Conservation (phyloP, 2,888 invertebrate genomes). For the Fissipunctia ypsillon region DNA sequence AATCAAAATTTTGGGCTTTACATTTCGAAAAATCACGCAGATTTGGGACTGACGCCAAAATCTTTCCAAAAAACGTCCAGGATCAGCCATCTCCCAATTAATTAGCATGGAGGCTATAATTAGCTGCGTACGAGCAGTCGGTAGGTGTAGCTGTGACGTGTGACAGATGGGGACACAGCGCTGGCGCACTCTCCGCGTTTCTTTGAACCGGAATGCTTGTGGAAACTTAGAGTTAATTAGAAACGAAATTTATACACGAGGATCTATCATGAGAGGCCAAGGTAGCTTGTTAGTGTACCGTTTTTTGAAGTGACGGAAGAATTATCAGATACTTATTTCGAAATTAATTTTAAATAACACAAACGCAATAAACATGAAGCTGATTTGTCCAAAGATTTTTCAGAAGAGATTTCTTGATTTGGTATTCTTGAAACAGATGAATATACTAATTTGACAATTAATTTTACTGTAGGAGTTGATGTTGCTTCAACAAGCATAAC, state of each 20-base stretch:
- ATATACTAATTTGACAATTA: conserved; percentile 17
- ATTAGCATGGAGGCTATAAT: conserved; percentile 85
- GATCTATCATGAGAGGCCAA: conserved; percentile 68
- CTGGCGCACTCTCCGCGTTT: conserved; percentile 79
- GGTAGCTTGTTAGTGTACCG: conserved; percentile 58
- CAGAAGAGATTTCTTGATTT: conserved; percentile 4
- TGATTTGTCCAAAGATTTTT: conserved; percentile 7
- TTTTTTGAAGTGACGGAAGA: conserved; percentile 55
- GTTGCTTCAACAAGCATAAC: neutral
- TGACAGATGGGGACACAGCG: conserved; percentile 88
- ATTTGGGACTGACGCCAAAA: conserved; percentile 54
- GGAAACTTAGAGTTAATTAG: conserved; percentile 84
- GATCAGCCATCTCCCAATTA: conserved; percentile 78
- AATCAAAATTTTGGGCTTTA: neutral
- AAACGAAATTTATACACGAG: conserved; percentile 80
- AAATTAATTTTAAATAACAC: conserved; percentile 46
- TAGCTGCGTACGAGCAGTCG: conserved; percentile 76
- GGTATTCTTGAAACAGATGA: conserved; percentile 5
- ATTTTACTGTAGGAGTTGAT: neutral
- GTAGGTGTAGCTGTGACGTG: conserved; percentile 82
- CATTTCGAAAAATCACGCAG: conserved; percentile 22
- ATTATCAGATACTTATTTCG: conserved; percentile 45
- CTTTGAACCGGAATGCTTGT: conserved; percentile 79
- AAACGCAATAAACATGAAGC: conserved; percentile 19
- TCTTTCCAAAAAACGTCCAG: conserved; percentile 60